Evolutionary conservation across 2,888 invertebrate species (phyloP).

Genomic region (Agriotes lineatus): DNA sequence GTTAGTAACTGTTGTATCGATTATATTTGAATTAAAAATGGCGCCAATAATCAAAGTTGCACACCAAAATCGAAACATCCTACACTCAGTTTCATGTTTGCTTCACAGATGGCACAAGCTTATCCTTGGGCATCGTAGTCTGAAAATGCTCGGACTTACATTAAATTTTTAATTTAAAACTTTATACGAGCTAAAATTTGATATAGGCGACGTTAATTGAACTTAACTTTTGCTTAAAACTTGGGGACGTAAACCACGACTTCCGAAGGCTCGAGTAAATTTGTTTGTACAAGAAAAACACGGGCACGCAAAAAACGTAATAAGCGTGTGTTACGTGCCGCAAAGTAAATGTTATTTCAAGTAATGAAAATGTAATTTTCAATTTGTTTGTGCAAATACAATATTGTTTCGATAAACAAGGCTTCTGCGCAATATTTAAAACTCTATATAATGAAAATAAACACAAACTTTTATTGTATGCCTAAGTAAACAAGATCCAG

Average conservation of each 20-base stretch:
- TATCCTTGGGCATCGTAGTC: no score
- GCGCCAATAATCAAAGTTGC: no score
- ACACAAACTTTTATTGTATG: slow-evolving; percentile 35
- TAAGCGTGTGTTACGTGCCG: slow-evolving; percentile 12
- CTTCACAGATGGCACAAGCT: no score
- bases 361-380: slow-evolving; percentile 34
- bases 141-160: no score
- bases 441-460: slow-evolving; percentile 31
- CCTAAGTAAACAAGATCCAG: slow-evolving; percentile 30
- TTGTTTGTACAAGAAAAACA: neutral
- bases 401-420: slow-evolving; percentile 38
- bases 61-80: no score
- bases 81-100: no score
- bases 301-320: neutral
- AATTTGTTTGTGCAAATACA: slow-evolving; percentile 38
- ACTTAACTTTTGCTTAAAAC: neutral
- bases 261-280: no score
- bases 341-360: slow-evolving; percentile 35
- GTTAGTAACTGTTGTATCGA: neutral
- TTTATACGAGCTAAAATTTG: no score
- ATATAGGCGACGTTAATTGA: no score
- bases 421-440: slow-evolving; percentile 26
- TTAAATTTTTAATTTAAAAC: no score
- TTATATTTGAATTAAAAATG: neutral
- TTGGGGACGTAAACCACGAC: neutral